Base-by-base conservation (phyloP, 2,113 vertebrate species). In the Phylloscopus trochiloides region DNA sequence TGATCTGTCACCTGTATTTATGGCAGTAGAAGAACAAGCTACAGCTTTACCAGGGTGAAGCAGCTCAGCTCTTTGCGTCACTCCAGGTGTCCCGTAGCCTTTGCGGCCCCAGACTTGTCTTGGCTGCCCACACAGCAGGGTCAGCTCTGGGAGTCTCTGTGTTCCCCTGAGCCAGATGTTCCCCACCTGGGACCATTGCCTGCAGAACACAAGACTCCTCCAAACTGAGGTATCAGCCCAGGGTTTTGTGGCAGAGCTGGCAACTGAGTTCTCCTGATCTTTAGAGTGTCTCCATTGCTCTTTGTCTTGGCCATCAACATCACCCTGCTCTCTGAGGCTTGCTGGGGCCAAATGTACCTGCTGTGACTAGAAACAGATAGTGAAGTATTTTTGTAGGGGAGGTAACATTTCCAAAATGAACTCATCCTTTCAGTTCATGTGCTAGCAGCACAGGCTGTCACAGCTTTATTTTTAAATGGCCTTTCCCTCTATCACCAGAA, bases 381-480 rank as follows among this genome's bases (percentile, higher is more conserved):
- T 4, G 1, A 78, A 74, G 58, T 62, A 51, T 90, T 87, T 92
- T 29, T 40, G 67, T 32, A 82, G 36, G 21, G 51, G 29, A 91
- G 17, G 62, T 79, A 88, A 65, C 26, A 29, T 42, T 86, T 67
- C 54, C 42, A 0, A 90, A 88, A 90, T 62, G 29, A 96, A 80
- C 67, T 94, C 59, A 45, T 73, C 40, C 63, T 88, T 95, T 88
- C 90, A 70, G 78, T 80, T 90, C 67, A 70, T 62, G 63, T 34
- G 51, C n/a, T 51, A 55, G 66, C 40, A 80, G 74, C 63, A 86
- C 0, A 4, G 47, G 45, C 80, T 76, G 36, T 79, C 78, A 81
- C 43, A 83, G 73, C 55, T 89, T 95, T 95, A 95, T 94, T 97
- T 97, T 96, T 96, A 96, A 95, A 92, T 51, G 88, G 76, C 88